Percentiles rank a stretch among this genome's conserved stretches.
These are phyloP conservation scores for Synergus japonicus DNA, from an alignment of 2,888 invertebrate species.

Conservation along the genomic window DNA sequence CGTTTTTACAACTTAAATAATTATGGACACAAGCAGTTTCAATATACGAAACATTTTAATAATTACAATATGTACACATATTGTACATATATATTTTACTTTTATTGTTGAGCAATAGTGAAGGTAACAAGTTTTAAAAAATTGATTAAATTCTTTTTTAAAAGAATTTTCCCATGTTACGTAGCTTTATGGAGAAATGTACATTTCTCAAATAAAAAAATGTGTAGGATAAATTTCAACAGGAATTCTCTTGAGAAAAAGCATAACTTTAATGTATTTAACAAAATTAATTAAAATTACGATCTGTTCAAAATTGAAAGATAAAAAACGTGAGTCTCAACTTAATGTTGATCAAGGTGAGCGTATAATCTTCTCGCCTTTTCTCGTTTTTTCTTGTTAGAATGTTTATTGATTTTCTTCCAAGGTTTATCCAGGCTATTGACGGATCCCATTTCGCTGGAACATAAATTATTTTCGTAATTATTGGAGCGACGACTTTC, in stretches of 20 bases:
- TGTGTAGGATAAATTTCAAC: neutral
- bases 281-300: neutral
- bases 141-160: neutral
- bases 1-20: neutral
- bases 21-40: neutral
- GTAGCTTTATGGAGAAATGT: neutral
- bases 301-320: neutral
- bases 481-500: neutral
- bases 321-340: neutral
- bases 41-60: constrained; percentile 58
- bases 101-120: constrained; percentile 46
- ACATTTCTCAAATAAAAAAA: neutral
- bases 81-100: constrained; percentile 47
- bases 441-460: constrained; percentile 59
- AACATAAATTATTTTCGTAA: constrained; percentile 44
- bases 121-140: neutral
- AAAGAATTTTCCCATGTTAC: neutral
- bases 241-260: neutral
- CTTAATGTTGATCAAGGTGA: constrained; percentile 89
- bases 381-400: constrained; percentile 93
- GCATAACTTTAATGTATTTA: neutral
- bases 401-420: constrained; percentile 90
- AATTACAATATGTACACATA: constrained; percentile 51
- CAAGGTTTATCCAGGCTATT: constrained; percentile 81
- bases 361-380: constrained; percentile 92